Evolutionary conservation across 2,888 invertebrate species (phyloP).

Genomic region (Drosophila longiperda): DNA sequence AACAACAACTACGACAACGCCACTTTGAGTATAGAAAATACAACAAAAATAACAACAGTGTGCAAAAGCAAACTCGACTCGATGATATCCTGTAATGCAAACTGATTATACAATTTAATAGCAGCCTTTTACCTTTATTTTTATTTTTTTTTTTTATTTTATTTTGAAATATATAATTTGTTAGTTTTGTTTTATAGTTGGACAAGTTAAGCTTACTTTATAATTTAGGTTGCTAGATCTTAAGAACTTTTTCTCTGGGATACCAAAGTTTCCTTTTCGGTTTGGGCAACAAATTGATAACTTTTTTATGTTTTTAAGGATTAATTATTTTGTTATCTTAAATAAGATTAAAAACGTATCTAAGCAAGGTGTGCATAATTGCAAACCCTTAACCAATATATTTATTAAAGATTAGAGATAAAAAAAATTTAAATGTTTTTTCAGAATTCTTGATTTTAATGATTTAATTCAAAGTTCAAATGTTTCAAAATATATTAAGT

Average conservation of each 20-base stretch:
- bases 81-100: slow-evolving; percentile 28
- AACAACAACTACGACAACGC: slow-evolving; percentile 11
- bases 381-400: not conserved
- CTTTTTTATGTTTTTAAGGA: not conserved
- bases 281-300: not conserved
- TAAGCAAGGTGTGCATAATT: not conserved
- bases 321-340: not conserved
- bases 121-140: not conserved
- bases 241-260: not conserved
- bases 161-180: not conserved
- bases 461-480: not conserved
- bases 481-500: not conserved
- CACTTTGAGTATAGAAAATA: slow-evolving; percentile 12
- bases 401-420: not conserved
- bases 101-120: not conserved
- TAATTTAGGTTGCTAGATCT: not conserved
- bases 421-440: not conserved
- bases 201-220: not conserved
- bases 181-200: not conserved
- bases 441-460: not conserved
- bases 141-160: no score
- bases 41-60: slow-evolving; percentile 1
- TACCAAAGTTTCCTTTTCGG: not conserved
- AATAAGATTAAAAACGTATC: not conserved
- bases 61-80: not conserved